phyloP scores from a whole-genome alignment of 1,140 invertebrate genomes.

The Cardiocondyla obscurior region DNA sequence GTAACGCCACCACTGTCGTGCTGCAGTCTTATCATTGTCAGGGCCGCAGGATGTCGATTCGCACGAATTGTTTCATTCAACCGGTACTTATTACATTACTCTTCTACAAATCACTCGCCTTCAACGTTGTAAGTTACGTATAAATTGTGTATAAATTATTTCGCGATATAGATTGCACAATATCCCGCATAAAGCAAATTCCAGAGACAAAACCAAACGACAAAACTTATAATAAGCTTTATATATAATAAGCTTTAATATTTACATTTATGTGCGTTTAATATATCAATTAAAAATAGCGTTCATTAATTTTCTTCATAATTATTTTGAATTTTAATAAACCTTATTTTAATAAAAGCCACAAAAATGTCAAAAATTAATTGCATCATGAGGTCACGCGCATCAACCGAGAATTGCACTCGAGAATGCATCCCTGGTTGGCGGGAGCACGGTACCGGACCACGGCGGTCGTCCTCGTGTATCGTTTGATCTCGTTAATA shows the following conservation, averaged over 20 bases:
- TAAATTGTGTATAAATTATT: neutral
- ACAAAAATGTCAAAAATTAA: neutral
- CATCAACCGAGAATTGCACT: conserved; percentile 1
- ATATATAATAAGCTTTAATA: neutral
- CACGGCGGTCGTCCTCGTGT: conserved; percentile 76
- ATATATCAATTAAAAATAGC: neutral
- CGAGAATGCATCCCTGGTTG: conserved; percentile 71
- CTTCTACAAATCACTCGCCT: neutral
- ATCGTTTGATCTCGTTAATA: conserved; percentile 81
- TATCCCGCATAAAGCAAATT: neutral
- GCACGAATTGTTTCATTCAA: conserved; percentile 24
- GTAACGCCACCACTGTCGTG: conserved; percentile 73
- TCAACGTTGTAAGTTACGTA: neutral
- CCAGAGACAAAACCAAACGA: neutral
- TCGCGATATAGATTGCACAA: neutral
- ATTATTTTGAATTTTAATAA: neutral
- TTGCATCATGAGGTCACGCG: neutral
- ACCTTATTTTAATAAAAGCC: neutral
- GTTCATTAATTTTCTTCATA: neutral
- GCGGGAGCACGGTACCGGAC: conserved; percentile 71
- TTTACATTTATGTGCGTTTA: neutral
- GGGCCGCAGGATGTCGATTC: conserved; percentile 66
- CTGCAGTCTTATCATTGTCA: conserved; percentile 73
- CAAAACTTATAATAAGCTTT: neutral
- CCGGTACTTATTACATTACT: neutral